These are phyloP conservation scores for Diabrotica undecimpunctata DNA, from an alignment of 1,140 invertebrate genomes.

Conservation along the genomic window DNA sequence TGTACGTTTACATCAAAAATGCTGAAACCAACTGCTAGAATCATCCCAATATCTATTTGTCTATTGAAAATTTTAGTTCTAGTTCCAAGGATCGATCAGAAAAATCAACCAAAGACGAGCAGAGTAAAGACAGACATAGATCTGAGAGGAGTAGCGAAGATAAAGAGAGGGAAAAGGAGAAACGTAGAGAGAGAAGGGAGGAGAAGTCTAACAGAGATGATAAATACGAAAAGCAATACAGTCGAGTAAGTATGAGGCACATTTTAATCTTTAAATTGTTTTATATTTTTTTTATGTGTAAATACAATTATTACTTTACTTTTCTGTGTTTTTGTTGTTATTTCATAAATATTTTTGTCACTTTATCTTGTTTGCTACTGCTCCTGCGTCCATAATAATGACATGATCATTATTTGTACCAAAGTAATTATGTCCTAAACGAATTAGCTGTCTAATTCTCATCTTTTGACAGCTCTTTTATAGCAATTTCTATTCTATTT, in stretches of 20 bases:
- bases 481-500: no score
- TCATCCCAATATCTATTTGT: no score
- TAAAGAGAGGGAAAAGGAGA: constrained; percentile 41
- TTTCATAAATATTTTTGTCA: no score
- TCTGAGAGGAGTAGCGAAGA: constrained; percentile 49
- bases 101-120: constrained; percentile 34
- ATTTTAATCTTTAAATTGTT: not conserved
- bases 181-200: constrained; percentile 38
- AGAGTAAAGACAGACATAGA: constrained; percentile 50
- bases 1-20: no score
- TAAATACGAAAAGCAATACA: constrained; percentile 15
- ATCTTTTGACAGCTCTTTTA: no score
- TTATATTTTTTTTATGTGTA: not conserved
- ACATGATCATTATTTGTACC: no score
- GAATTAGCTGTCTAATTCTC: no score
- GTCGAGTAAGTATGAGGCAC: constrained; percentile 1
- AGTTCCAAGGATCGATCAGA: constrained; percentile 31
- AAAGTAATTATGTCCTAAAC: no score
- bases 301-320: not conserved
- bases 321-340: not conserved
- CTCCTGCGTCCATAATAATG: no score
- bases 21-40: no score
- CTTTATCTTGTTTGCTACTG: no score
- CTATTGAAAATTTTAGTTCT: constrained; percentile 1
- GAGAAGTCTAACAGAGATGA: constrained; percentile 25